phyloP scores from a whole-genome alignment of 1,140 invertebrate genomes.

The Cydia pomonella region DNA sequence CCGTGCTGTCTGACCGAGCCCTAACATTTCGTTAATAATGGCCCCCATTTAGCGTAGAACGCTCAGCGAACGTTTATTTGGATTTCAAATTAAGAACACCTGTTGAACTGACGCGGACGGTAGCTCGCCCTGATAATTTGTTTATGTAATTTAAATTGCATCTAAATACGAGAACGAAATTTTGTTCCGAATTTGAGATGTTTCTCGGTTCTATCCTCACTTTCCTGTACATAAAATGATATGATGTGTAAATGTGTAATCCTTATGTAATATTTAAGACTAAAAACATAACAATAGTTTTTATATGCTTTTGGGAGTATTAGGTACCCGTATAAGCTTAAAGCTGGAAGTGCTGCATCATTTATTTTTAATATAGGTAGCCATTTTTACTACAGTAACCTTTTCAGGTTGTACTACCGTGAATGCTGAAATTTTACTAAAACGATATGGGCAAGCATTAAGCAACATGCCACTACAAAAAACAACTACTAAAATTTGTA shows the following conservation, averaged over 20 bases:
- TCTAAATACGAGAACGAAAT: slow-evolving; percentile 37
- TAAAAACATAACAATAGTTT: too few species aligned
- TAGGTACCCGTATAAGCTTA: too few species aligned
- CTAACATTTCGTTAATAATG: slow-evolving; percentile 28
- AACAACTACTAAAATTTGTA: too few species aligned
- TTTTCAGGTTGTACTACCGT: too few species aligned
- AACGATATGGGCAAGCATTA: too few species aligned
- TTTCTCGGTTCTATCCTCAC: background rate
- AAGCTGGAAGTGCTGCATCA: too few species aligned
- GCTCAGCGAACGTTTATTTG: slow-evolving; percentile 55
- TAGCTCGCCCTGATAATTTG: slow-evolving; percentile 53
- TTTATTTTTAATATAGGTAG: too few species aligned
- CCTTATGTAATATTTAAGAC: too few species aligned
- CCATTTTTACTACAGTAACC: too few species aligned
- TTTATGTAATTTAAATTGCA: slow-evolving; percentile 63
- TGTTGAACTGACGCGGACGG: slow-evolving; percentile 48
- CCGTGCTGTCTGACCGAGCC: background rate
- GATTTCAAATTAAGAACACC: slow-evolving; percentile 66
- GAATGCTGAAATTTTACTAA: too few species aligned
- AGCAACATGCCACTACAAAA: too few species aligned
- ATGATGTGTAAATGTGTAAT: background rate
- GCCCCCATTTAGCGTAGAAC: slow-evolving; percentile 22
- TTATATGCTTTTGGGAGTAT: too few species aligned
- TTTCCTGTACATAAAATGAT: background rate
- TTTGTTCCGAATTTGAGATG: slow-evolving; percentile 29